Evolutionary conservation across 2,888 invertebrate species (phyloP).

Genomic region (Busseola fusca): DNA sequence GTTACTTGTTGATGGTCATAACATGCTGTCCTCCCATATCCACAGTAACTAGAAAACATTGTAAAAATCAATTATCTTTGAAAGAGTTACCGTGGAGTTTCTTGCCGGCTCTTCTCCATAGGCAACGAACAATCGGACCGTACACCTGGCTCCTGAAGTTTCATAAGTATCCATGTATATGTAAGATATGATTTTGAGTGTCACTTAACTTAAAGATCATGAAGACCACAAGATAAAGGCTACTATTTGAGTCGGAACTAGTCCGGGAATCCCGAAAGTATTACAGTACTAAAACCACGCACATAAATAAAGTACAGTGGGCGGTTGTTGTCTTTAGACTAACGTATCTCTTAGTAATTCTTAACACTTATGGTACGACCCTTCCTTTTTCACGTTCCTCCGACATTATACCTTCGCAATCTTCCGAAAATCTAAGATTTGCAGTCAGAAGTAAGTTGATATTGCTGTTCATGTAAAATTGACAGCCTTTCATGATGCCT

Average conservation of each 20-base stretch:
- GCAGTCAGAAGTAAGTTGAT: neutral
- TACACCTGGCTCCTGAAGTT: no score
- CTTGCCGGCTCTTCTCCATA: no score
- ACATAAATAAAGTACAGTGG: conserved; percentile 33
- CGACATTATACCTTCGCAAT: neutral
- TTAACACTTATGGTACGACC: conserved; percentile 7
- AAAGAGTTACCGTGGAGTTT: no score
- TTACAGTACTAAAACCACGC: neutral
- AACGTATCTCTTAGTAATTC: conserved; percentile 1
- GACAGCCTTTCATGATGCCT: neutral
- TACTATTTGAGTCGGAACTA: conserved; percentile 11
- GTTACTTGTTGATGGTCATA: no score
- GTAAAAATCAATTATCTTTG: no score
- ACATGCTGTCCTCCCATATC: no score
- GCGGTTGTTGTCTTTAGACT: conserved; percentile 13
- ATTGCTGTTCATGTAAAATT: neutral
- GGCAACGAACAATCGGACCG: no score
- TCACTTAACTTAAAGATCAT: neutral
- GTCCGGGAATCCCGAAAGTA: neutral
- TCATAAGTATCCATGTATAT: no score
- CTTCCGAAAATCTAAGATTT: neutral
- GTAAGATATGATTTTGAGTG: no score
- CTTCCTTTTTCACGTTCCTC: neutral
- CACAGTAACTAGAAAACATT: no score
- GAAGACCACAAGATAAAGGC: neutral